Evolutionary conservation across 1,140 invertebrate genomes (phyloP).

Genomic region (Caenorhabditis remanei): DNA sequence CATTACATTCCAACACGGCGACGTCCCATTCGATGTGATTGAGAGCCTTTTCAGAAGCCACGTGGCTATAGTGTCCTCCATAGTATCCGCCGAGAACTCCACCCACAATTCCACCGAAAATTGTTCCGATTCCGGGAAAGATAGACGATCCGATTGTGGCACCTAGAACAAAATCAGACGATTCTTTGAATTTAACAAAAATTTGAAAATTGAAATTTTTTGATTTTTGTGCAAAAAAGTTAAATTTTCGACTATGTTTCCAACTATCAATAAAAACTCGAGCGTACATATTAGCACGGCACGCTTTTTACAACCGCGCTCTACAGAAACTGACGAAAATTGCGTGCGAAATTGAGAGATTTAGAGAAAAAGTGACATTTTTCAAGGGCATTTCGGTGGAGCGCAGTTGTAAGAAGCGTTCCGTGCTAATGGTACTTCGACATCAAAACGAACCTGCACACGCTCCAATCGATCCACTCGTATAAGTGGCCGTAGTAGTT

Average conservation of each 20-base stretch:
- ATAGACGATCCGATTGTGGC: neutral
- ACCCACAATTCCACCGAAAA: neutral
- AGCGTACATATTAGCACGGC: too few species aligned
- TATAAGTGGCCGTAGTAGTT: neutral
- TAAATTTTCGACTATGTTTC: too few species aligned
- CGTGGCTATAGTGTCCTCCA: conserved; percentile 8
- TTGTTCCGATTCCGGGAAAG: neutral
- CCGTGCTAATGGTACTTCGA: too few species aligned
- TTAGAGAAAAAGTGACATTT: too few species aligned
- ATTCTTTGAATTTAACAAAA: neutral
- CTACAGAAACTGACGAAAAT: too few species aligned
- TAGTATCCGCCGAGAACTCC: neutral
- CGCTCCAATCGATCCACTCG: neutral
- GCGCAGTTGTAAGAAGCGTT: too few species aligned
- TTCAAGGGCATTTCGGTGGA: too few species aligned
- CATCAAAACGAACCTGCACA: too few species aligned
- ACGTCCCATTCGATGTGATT: neutral
- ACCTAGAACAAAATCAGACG: neutral
- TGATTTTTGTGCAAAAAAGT: too few species aligned
- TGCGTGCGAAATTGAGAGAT: too few species aligned
- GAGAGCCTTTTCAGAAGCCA: neutral
- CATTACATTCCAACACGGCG: neutral
- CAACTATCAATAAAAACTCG: too few species aligned
- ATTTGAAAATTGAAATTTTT: neutral
- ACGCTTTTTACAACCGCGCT: too few species aligned